Evolutionary conservation across 2,113 vertebrate genomes (phyloP).

Genomic region (Paradisaea rubra): DNA sequence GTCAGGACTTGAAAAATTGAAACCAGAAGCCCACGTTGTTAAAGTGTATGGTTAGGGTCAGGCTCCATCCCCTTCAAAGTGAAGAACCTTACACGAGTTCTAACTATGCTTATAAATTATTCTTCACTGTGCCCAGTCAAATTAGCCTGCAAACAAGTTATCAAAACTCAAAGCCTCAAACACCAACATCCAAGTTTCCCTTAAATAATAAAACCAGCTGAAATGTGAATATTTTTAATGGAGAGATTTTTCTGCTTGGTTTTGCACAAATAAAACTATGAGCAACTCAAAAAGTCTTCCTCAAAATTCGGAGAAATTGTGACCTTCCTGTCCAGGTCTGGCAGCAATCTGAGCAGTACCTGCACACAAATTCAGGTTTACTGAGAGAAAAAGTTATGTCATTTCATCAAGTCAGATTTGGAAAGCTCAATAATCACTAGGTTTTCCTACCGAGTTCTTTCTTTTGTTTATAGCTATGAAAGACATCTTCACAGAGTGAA

Average conservation of each 20-base stretch:
- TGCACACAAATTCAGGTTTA: not conserved
- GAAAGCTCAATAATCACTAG: not conserved
- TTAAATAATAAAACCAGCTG: not conserved
- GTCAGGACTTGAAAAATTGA: not conserved
- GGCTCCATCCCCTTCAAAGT: not conserved
- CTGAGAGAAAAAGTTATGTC: not conserved
- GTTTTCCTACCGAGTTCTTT: not conserved
- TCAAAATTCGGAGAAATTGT: not conserved
- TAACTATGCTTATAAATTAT: not conserved
- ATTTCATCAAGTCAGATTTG: not conserved
- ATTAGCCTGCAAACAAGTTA: not conserved
- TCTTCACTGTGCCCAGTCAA: not conserved
- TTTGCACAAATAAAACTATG: not conserved
- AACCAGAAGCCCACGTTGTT: rapidly evolving
- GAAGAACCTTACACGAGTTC: not conserved
- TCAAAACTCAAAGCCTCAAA: not conserved
- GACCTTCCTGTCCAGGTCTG: not conserved
- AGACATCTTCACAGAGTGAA: not conserved
- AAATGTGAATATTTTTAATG: not conserved
- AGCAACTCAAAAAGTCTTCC: not conserved
- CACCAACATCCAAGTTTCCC: not conserved
- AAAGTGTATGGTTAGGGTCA: not conserved
- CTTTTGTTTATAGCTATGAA: not conserved
- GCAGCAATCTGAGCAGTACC: not conserved
- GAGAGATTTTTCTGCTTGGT: not conserved